These are phyloP conservation scores for Epinotia brunnichana DNA, from an alignment of 2,888 invertebrate species.

Conservation along the genomic window DNA sequence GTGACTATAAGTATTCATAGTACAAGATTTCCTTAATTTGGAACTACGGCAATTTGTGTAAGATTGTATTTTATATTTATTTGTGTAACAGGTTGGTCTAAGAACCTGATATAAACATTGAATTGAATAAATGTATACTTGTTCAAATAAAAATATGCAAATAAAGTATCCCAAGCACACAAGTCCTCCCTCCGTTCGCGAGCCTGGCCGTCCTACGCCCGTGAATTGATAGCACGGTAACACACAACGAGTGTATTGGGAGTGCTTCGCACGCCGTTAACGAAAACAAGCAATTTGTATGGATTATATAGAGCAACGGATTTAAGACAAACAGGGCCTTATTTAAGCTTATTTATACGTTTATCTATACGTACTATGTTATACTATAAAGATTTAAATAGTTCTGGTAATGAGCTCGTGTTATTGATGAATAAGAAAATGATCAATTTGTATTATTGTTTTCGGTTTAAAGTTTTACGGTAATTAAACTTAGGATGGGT, in stretches of 20 bases:
- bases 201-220: conserved; percentile 17
- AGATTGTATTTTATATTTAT: no score
- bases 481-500: no score
- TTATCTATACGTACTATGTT: not conserved
- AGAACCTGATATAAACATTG: no score
- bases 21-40: no score
- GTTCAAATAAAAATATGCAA: not conserved
- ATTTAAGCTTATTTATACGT: conserved; percentile 36
- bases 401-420: no score
- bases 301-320: conserved; percentile 50
- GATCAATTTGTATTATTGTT: no score
- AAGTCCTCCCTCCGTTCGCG: not conserved
- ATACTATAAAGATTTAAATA: not conserved
- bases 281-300: conserved; percentile 59
- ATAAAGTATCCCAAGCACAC: not conserved
- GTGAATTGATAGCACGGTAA: conserved; percentile 51
- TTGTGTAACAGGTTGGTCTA: no score
- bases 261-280: conserved; percentile 54
- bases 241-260: conserved; percentile 53
- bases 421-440: no score
- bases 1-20: no score
- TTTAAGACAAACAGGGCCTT: conserved; percentile 40
- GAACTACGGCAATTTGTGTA: no score
- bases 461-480: no score
- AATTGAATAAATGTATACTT: no score